phyloP scores from a whole-genome alignment of 2,113 vertebrate genomes.

The Petroica traversi region DNA sequence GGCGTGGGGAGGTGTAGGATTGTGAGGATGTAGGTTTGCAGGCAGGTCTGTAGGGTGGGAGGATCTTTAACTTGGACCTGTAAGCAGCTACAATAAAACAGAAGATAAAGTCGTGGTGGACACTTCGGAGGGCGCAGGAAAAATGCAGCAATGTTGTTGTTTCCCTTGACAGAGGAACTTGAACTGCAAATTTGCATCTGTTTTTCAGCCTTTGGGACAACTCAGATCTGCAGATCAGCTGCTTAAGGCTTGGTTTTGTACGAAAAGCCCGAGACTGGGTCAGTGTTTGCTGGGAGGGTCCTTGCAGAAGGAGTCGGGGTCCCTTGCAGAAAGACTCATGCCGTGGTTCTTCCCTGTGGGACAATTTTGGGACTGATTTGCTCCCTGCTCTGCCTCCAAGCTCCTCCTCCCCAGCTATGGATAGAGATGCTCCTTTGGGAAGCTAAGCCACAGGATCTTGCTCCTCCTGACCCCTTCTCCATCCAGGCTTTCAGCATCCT shows the following conservation, averaged over 20 bases:
- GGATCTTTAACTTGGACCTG: background rate
- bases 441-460: background rate
- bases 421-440: background rate
- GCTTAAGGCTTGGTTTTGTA: background rate
- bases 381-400: background rate
- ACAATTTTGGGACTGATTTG: rapidly evolving
- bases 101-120: background rate
- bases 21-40: background rate
- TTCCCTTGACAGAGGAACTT: background rate
- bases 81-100: background rate
- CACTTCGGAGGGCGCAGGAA: background rate
- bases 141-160: background rate
- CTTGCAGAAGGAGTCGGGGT: background rate
- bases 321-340: background rate
- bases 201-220: background rate
- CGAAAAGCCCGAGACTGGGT: background rate
- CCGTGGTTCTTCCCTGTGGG: rapidly evolving
- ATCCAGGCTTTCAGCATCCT: rapidly evolving
- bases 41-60: background rate
- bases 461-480: background rate
- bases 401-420: background rate
- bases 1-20: background rate
- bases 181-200: background rate
- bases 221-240: background rate
- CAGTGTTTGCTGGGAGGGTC: background rate